Evolutionary conservation across 1,140 invertebrate species (phyloP), one percentile per base, ranked within the genome.

Genomic region (Gryllus bimaculatus): DNA sequence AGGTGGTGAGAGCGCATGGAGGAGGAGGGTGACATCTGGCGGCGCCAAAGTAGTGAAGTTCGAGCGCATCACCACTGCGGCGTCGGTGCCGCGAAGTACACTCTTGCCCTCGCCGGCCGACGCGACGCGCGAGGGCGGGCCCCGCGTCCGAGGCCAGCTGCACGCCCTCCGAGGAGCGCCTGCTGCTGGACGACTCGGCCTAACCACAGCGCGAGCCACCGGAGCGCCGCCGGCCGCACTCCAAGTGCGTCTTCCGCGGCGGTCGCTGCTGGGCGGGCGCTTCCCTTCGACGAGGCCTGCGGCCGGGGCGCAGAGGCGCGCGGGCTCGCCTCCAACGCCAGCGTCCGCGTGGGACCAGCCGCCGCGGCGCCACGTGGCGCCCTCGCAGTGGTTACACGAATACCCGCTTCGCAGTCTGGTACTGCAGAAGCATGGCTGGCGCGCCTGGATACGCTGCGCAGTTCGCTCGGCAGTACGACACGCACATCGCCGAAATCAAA

Each of bases 91-190:
- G 26, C 26, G 26, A 39, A n/a, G 26, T 39, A 39, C 26, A 39
- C 26, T 1, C 26, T n/a, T 39, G 26, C 76, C 76, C 78, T 80
- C 49, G 54, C 54, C 54, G 54, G 54, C 78, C 54, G 15, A 73
- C 54, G 39, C 73, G 26, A 89, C 87, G 89, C 87, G 83, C 90
- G 20, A 76, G 49, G 3, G 87, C 80, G 39, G 83, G 78, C 21
- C 83, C 84, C 81, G 90, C 89, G 79, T 90, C 89, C 66, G 89
- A 90, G 0, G 89, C 89, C 6, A 89, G 89, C 79, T 87, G 84
- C 81, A 87, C 89, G 73, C 82, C 78, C 78, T 85, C 83, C 13
- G 82, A 82, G 2, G 74, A 15, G 13, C 79, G 26, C 48, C 73
- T 8, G 78, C 74, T 39, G 47, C 66, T 66, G 75, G 15, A 13